Evolutionary conservation across 2,888 invertebrate genomes (phyloP), one percentile per base, ranked within the genome.

Genomic region (Nebria brevicollis): DNA sequence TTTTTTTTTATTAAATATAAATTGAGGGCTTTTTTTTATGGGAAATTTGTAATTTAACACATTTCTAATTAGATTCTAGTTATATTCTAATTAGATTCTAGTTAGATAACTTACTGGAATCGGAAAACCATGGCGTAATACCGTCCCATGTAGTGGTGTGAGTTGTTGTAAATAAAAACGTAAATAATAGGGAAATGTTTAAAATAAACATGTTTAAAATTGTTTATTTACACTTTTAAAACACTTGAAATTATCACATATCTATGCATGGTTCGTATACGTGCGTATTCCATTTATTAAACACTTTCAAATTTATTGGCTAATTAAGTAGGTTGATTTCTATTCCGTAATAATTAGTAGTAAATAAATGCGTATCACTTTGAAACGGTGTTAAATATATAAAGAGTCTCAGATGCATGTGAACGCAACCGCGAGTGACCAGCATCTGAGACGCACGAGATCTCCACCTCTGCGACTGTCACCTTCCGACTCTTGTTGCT

Each of bases 111-210:
- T 92, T 89, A 92, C 92, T 89, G 66, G 91, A 91, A 86, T 89
- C 90, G 64, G 90, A 90, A 86, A 90, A 91, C 90, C 91, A 91
- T 20, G 91, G 91, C 13, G 90, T 90, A 81, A 90, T 87, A 83
- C 91, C 90, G 86, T 91, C 91, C 90, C 91, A 91, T 85, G 83
- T 83, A 13, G 84, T 83, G 7, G 81, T 20, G 10, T 20, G 1
- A 3, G 41, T 10, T 13, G 20, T 54, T 64, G 42, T 54, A n/a
- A 70, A 26, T 15, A 25, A 80, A 79, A 83, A 78, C 70, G 84
- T 43, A 66, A 84, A 70, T 42, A 76, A 72, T 70, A 82, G 66
- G 20, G 83, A 20, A 65, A 82, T 72, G 82, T 83, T 78, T 25
- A 74, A 72, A 15, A 13, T n/a, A 3, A n/a, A 26, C 73, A 73